Evolutionary conservation across 2,113 vertebrate genomes (phyloP), one percentile per base, ranked within the genome.

Genomic region (Poeciliopsis retropinna): DNA sequence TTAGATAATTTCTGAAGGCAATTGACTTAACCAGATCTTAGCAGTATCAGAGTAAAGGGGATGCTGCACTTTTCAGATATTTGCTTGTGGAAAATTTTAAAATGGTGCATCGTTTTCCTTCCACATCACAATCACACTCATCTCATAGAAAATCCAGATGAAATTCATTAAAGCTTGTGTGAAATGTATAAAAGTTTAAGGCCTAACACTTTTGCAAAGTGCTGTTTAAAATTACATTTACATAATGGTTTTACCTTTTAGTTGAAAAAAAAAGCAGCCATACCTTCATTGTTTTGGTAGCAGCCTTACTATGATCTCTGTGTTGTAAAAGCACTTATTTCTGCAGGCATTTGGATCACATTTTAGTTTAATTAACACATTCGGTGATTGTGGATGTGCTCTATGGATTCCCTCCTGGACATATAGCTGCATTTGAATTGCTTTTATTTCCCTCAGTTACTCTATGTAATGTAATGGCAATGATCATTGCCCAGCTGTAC

Each of bases 341-440:
- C 73, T 84, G 90, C 85, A 91, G 85, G 81, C 22, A 27, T 87
- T 91, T 89, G 79, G 83, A 87, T 73, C 73, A 84, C 87, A 86
- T 89, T 92, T 85, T 77, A 79, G 34, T 37, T 66, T 89, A 91
- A 92, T 92, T 92, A 92, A 81, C 76, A 76, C 75, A 75, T 82
- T 91, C 10, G 0, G 11, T 57, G 68, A 66, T 64, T 41, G 41
- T 44, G 44, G 31, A 25, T 81, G 81, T 75, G 68, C 75, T 63
- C 68, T 60, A 44, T 69, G 41, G 67, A 60, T 75, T 71, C 41
- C 74, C 77, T 69, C 75, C 65, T 19, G 70, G 67, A 64, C 81
- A 82, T 65, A 81, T 71, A 64, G 78, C 81, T 34, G 1, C 30
- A 14, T 84, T 85, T 81, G 84, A 89, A 90, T 86, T 64, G 80